Evolutionary conservation across 1,140 invertebrate genomes (phyloP).

Genomic region (Parasteatoda tepidariorum): DNA sequence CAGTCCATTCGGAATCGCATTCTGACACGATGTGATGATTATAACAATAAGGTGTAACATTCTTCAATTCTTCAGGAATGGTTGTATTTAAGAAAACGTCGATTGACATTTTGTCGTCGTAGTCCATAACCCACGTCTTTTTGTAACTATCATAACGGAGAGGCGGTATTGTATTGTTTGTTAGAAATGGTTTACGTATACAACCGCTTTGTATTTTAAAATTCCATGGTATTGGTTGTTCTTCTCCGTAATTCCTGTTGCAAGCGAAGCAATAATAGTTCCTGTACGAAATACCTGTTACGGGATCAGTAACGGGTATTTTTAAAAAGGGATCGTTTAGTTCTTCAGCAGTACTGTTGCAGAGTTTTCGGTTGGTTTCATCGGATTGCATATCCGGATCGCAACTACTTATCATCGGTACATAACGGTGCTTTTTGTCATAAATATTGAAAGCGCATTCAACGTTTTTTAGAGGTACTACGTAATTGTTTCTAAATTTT

Average conservation of each 20-base stretch:
- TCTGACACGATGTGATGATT: no score
- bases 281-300: slow-evolving; percentile 70
- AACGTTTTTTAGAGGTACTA: background rate
- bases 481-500: background rate
- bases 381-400: background rate
- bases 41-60: no score
- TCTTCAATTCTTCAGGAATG: no score
- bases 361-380: background rate
- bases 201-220: background rate
- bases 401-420: background rate
- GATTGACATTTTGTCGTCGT: background rate
- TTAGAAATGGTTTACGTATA: background rate
- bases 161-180: no score
- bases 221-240: background rate
- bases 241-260: slow-evolving; percentile 67
- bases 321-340: background rate
- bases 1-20: no score
- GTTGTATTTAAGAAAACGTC: no score
- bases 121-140: background rate
- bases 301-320: slow-evolving; percentile 69
- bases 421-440: background rate
- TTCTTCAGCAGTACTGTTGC: background rate
- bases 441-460: background rate
- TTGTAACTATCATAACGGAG: no score
- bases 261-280: slow-evolving; percentile 74